Evolutionary conservation across 2,797 vertebrate species (phyloP).

Genomic region (Mus caroli): DNA sequence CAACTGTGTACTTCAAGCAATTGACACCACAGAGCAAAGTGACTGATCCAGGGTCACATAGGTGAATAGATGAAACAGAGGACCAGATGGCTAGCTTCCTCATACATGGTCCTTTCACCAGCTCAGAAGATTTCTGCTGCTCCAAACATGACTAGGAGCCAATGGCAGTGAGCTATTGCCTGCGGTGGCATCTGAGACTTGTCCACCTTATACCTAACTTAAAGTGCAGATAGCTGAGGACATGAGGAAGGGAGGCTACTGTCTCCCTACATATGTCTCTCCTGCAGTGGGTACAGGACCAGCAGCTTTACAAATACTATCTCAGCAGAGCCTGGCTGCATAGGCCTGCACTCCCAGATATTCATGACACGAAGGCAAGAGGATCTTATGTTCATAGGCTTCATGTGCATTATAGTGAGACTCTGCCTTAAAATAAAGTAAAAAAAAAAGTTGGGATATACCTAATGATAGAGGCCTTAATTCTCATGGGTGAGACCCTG

Average conservation of each 20-base stretch:
- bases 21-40: background rate
- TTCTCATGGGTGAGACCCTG: background rate
- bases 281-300: rapidly evolving
- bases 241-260: background rate
- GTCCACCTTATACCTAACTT: background rate
- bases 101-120: background rate
- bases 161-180: background rate
- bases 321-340: background rate
- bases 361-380: background rate
- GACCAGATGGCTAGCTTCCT: background rate
- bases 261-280: background rate
- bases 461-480: background rate
- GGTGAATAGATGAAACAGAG: background rate
- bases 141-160: background rate
- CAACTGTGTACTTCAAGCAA: background rate
- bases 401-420: background rate
- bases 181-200: background rate
- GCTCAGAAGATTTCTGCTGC: background rate
- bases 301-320: background rate
- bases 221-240: background rate
- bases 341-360: background rate
- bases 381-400: no score
- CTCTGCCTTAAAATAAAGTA: no score
- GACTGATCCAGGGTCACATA: background rate
- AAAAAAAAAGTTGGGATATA: background rate